Conservation (phyloP, 1,140 invertebrate species). For the Eupristina koningsbergeri region DNA sequence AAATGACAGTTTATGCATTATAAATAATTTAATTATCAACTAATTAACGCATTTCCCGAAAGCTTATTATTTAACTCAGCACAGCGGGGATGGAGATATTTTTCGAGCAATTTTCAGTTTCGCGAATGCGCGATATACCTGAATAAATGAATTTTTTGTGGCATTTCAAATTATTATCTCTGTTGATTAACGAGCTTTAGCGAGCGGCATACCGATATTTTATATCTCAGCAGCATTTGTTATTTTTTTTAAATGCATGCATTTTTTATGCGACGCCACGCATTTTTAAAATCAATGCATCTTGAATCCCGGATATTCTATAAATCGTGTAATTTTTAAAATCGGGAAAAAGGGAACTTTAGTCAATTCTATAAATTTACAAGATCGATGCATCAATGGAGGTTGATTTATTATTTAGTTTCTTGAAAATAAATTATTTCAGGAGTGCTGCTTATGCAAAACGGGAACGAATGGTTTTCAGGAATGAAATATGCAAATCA, state of each 20-base stretch:
- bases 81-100: background rate
- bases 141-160: background rate
- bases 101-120: background rate
- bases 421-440: background rate
- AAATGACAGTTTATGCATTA: conserved; percentile 6
- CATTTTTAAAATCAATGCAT: background rate
- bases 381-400: background rate
- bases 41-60: conserved; percentile 17
- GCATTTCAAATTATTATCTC: background rate
- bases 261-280: background rate
- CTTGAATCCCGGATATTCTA: background rate
- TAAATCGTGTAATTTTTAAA: background rate
- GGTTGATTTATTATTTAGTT: background rate
- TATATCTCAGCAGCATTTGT: background rate
- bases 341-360: too few species aligned
- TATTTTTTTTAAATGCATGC: background rate
- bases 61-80: background rate
- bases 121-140: background rate
- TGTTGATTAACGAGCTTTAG: background rate
- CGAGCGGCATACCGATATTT: background rate
- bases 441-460: too few species aligned
- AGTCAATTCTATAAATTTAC: background rate
- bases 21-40: conserved; percentile 13
- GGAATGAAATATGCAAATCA: background rate
- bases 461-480: too few species aligned